Base-by-base conservation (phyloP, 2,888 invertebrate genomes). In the Hydroisotoma schaefferi region DNA sequence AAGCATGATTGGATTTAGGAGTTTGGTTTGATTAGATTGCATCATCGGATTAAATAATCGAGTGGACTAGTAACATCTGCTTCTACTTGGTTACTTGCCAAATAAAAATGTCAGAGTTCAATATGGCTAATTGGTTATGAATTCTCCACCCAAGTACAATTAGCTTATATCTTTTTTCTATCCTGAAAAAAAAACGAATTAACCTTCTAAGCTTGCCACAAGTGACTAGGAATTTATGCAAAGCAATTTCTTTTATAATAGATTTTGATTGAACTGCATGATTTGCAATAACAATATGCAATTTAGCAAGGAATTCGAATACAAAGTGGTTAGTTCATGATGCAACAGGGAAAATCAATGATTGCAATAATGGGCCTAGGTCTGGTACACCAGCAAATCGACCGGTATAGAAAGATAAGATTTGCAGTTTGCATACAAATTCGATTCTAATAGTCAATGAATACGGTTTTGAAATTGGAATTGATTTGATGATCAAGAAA, bases 281-380 rank as follows among this genome's bases (percentile, higher is more conserved):
- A 40, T 40, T 40, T 40, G 40, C 40, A 40, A 40, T 40, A 40
- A 40, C 40, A 40, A 40, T 40, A 40, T 18, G n/a, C 40, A 40
- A 40, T 40, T 15, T 40, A 20, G 40, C 5, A 40, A 8, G n/a
- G 40, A 40, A 40, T 40, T 5, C 20, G 40, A 40, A n/a, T n/a
- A n/a, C n/a, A n/a, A n/a, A 40, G 20, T 40, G 40, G 40, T 40
- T 15, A 18, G 40, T 18, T 40, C 40, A 40, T 40, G 40, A 5
- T 18, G n/a, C 15, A 15, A 15, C 8, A 33, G 8, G 15, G 33
- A 33, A 8, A 33, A 33, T 10, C 33, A 33, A 33, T 15, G 20
- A 5, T 40, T 20, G 20, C 20, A 15, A 4, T 40, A 40, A 18
- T 40, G 5, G 20, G 40, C 5, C 5, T 5, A 18, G 40, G 5